These are phyloP conservation scores for Rhagoletis pomonella DNA, from an alignment of 1,140 invertebrate genomes.

Conservation along the genomic window DNA sequence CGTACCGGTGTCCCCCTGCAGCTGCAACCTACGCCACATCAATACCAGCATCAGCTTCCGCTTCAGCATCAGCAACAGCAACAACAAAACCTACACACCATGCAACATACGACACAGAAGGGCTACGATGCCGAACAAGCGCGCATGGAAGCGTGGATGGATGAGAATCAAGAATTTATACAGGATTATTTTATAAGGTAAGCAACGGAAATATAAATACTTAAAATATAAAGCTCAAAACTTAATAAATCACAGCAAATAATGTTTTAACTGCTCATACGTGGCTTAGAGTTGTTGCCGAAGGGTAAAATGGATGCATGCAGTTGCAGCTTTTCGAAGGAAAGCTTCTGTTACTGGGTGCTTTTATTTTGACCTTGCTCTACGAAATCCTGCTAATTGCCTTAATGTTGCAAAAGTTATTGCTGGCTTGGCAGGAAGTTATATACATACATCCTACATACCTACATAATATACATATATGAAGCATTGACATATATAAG, in stretches of 20 bases:
- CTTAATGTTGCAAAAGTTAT: no score
- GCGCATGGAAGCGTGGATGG: slow-evolving; percentile 93
- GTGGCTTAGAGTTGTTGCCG: no score
- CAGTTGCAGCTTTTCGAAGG: no score
- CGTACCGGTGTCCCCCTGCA: slow-evolving; percentile 76
- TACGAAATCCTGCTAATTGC: no score
- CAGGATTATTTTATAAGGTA: slow-evolving; percentile 96
- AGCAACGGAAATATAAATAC: slow-evolving; percentile 52
- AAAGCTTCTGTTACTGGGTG: no score
- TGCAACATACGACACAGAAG: slow-evolving; percentile 71
- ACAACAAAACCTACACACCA: slow-evolving; percentile 72
- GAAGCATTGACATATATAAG: no score
- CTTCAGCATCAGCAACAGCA: slow-evolving; percentile 57
- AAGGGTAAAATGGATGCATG: no score
- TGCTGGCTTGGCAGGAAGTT: no score
- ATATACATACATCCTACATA: no score
- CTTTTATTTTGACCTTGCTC: no score
- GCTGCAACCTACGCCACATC: slow-evolving; percentile 67
- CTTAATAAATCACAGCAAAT: slow-evolving; percentile 9
- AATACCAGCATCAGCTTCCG: slow-evolving; percentile 56
- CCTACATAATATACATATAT: no score
- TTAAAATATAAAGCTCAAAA: neutral
- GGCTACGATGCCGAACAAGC: slow-evolving; percentile 89
- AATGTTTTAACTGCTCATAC: no score
- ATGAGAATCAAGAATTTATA: slow-evolving; percentile 96